These are phyloP conservation scores for Halocaridina rubra DNA, from an alignment of 2,888 invertebrate species.

Conservation along the genomic window DNA sequence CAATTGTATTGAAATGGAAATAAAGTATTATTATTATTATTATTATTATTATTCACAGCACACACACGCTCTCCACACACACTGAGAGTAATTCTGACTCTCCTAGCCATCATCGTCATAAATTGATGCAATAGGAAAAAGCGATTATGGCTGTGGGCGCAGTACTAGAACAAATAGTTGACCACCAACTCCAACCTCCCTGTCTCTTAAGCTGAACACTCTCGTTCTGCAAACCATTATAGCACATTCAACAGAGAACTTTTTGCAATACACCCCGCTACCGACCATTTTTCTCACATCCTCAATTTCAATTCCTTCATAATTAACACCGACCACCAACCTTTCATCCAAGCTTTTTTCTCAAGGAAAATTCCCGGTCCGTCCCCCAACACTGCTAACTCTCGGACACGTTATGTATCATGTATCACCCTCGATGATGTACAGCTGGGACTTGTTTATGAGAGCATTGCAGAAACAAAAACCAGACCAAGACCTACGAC, in stretches of 20 bases:
- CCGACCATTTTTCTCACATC: background rate
- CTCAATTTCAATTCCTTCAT: background rate
- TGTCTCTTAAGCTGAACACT: background rate
- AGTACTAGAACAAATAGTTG: too few species aligned
- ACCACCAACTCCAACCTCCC: background rate
- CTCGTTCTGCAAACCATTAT: background rate
- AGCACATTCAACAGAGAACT: background rate
- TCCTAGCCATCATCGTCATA: background rate
- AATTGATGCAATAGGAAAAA: background rate
- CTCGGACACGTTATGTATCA: too few species aligned
- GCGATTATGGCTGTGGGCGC: background rate
- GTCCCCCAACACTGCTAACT: background rate
- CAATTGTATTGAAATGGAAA: too few species aligned
- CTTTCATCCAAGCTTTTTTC: background rate
- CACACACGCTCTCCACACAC: background rate
- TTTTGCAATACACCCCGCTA: background rate
- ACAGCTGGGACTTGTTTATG: background rate
- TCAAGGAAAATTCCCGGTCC: background rate
- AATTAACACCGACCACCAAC: background rate
- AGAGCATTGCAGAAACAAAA: background rate
- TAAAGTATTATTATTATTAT: too few species aligned
- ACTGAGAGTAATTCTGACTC: background rate
- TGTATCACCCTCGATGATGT: background rate
- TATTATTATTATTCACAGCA: too few species aligned
- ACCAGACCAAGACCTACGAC: background rate